A percentile compares a stretch with the other conserved stretches of the same genome.
Evolutionary conservation across 2,888 invertebrate genomes (phyloP).

Genomic region (Flexamia atlantica): DNA sequence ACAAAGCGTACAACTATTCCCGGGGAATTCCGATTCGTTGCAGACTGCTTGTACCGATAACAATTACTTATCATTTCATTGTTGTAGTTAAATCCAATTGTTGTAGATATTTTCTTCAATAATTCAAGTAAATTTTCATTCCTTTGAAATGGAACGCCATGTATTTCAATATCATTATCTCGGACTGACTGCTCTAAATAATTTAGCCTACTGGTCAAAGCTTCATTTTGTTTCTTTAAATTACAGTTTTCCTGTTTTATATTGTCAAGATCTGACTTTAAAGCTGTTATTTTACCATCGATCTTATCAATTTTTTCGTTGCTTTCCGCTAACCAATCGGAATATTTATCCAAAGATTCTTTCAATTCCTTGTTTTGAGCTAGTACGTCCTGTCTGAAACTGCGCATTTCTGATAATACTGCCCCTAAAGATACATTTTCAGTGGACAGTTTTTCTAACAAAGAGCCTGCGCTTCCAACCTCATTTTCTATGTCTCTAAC

Average conservation of each 20-base stretch:
- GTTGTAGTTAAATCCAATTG: background rate
- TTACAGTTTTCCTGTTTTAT: conserved; percentile 15
- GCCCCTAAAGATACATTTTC: background rate
- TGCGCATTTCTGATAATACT: background rate
- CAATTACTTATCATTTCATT: conserved; percentile 18
- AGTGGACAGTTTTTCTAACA: background rate
- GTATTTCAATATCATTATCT: conserved; percentile 9
- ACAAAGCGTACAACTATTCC: conserved; percentile 7
- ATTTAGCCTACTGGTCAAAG: background rate
- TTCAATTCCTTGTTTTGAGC: background rate
- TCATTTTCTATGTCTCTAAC: background rate
- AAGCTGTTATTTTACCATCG: background rate
- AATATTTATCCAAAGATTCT: background rate
- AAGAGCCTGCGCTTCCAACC: background rate
- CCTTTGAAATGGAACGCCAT: conserved; percentile 4
- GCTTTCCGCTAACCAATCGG: background rate
- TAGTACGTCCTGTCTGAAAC: background rate
- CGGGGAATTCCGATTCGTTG: too few relatives aligned
- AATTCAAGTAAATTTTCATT: background rate
- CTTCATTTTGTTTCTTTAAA: background rate
- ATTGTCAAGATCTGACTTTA: background rate
- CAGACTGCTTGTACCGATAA: background rate
- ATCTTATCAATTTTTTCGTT: background rate
- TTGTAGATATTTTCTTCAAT: background rate
- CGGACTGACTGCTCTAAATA: background rate